Evolutionary conservation across 2,888 invertebrate species (phyloP).

Genomic region (Pteria penguin): DNA sequence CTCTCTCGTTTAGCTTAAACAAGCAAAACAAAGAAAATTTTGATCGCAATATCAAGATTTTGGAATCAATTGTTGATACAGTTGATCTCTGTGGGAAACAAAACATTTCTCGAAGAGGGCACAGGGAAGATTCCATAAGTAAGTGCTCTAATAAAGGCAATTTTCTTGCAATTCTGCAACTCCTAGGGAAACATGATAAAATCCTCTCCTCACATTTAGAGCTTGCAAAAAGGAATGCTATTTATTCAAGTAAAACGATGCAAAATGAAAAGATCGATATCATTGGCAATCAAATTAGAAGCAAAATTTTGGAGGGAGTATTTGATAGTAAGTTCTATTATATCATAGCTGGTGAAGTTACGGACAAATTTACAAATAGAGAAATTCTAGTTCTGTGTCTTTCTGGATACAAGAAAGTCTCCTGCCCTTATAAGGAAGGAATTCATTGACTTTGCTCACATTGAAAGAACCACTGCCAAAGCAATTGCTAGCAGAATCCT

Average conservation of each 20-base stretch:
- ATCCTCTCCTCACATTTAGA: too few relatives aligned
- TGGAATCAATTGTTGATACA: too few relatives aligned
- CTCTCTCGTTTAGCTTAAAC: too few relatives aligned
- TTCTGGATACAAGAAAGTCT: conserved; percentile 1
- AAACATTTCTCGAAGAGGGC: too few relatives aligned
- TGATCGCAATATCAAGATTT: too few relatives aligned
- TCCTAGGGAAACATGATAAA: too few relatives aligned
- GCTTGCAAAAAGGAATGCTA: not conserved
- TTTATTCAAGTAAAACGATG: conserved; percentile 6
- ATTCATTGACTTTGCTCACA: conserved; percentile 5
- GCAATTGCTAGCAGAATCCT: not conserved
- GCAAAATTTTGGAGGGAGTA: too few relatives aligned
- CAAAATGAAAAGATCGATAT: conserved; percentile 10
- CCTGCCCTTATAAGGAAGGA: not conserved
- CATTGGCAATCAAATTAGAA: conserved; percentile 6
- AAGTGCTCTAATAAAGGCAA: too few relatives aligned
- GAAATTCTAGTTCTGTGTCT: not conserved
- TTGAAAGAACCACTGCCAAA: conserved; percentile 1
- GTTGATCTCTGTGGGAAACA: too few relatives aligned
- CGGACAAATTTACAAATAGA: conserved; percentile 4
- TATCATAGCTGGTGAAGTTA: conserved; percentile 14
- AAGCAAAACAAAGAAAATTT: too few relatives aligned
- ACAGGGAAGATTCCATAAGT: too few relatives aligned
- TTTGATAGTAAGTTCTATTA: conserved; percentile 6
- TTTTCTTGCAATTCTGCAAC: too few relatives aligned